These are phyloP conservation scores for Aelia acuminata DNA, from an alignment of 2,888 invertebrate species.

Conservation along the genomic window DNA sequence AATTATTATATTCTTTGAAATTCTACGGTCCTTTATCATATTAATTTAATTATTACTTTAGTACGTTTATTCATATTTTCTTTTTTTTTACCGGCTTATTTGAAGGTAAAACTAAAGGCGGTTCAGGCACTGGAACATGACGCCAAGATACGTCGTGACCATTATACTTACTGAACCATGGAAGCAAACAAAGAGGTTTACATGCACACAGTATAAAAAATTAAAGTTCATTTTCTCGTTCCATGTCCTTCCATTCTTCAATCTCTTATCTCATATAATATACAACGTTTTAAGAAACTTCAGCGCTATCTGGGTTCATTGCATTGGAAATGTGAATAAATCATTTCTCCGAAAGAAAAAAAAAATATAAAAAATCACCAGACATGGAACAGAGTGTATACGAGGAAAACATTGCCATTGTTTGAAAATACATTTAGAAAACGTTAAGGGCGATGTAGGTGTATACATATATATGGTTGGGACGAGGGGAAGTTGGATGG, in stretches of 20 bases:
- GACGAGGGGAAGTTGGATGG: not conserved
- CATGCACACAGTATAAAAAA: slow-evolving; percentile 1
- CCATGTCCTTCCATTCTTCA: slow-evolving; percentile 1
- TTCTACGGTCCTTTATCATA: too few species aligned
- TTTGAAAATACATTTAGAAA: not conserved
- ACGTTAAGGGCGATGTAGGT: not conserved
- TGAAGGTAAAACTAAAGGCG: not conserved
- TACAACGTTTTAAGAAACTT: slow-evolving; percentile 9
- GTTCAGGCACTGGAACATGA: not conserved
- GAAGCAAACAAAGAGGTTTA: slow-evolving; percentile 21
- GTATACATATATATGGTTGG: not conserved
- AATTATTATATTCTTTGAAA: too few species aligned
- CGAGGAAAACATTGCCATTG: slow-evolving; percentile 11
- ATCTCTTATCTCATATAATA: slow-evolving; percentile 14
- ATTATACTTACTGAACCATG: not conserved
- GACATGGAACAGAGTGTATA: slow-evolving; percentile 16
- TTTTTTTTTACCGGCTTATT: too few species aligned
- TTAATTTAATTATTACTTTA: too few species aligned
- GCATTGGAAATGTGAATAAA: not conserved
- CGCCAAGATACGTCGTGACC: slow-evolving; percentile 19
- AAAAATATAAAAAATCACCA: not conserved
- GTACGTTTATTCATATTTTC: not conserved
- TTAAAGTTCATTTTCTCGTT: slow-evolving; percentile 6
- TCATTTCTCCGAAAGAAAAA: not conserved
- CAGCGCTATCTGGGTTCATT: not conserved